Conservation (phyloP, 2,888 invertebrate genomes). For the Eurois occulta region DNA sequence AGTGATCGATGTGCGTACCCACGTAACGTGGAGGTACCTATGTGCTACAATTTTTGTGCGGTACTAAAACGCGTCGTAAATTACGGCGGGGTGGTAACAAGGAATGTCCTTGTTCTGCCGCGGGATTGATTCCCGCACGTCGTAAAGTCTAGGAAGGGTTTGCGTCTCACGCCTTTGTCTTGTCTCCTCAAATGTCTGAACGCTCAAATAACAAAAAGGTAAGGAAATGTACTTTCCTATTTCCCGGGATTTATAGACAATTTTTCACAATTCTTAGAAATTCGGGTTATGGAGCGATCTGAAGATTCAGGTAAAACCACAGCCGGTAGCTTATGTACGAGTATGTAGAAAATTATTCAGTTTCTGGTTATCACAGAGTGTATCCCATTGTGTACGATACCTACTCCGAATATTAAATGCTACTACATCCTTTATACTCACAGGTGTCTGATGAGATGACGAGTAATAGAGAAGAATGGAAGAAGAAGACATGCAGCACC, state of each 20-base stretch:
- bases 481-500: not conserved
- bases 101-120: conserved; percentile 25
- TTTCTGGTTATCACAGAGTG: not conserved
- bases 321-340: not conserved
- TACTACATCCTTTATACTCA: not conserved
- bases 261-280: conserved; percentile 19
- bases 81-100: conserved; percentile 43
- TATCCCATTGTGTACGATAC: not conserved
- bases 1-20: conserved; percentile 49
- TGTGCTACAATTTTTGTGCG: conserved; percentile 52
- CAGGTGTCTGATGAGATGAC: not conserved
- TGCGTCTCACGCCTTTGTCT: conserved; percentile 33
- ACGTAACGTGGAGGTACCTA: conserved; percentile 10
- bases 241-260: conserved; percentile 14
- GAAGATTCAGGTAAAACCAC: not conserved
- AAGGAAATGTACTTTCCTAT: conserved; percentile 14
- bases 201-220: conserved; percentile 27
- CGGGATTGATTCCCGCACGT: conserved; percentile 39
- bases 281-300: not conserved
- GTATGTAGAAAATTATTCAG: not conserved
- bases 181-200: conserved; percentile 22
- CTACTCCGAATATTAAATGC: not conserved
- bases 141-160: conserved; percentile 52
- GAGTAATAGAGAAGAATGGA: not conserved
- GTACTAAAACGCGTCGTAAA: conserved; percentile 54